A percentile compares a stretch with the other conserved stretches of the same genome.
These are phyloP conservation scores for Porites australiensis DNA, from an alignment of 64 coral and sea anemone species.

Conservation along the genomic window DNA sequence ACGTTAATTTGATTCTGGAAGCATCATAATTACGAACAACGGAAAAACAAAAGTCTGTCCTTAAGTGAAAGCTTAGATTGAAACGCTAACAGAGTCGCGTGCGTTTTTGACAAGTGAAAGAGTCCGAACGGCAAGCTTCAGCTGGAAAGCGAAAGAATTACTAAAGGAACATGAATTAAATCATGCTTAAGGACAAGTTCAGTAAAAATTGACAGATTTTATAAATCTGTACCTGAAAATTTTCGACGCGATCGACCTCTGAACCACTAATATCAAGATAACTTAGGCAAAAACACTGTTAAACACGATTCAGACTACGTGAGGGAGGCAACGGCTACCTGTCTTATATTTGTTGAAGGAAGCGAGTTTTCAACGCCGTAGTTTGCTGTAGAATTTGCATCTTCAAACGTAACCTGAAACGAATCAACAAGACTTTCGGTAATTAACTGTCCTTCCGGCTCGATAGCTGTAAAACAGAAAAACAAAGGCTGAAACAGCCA, in stretches of 20 bases:
- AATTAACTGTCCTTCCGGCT: not conserved
- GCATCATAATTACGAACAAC: not conserved
- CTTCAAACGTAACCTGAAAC: slow-evolving; percentile 31
- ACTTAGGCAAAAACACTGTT: too few species aligned
- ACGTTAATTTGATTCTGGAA: not conserved
- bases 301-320: too few species aligned
- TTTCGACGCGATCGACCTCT: too few species aligned
- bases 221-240: too few species aligned
- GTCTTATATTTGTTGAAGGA: not conserved
- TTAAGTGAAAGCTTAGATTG: not conserved
- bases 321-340: not conserved
- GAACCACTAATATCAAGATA: too few species aligned
- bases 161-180: not conserved
- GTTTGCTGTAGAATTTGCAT: not conserved
- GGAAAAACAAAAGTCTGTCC: not conserved
- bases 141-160: not conserved
- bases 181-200: too few species aligned
- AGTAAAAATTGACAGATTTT: too few species aligned
- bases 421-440: not conserved
- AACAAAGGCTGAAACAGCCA: too few species aligned
- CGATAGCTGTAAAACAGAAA: not conserved
- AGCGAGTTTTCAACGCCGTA: not conserved
- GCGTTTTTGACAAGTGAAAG: not conserved
- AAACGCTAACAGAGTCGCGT: not conserved
- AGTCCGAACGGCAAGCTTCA: not conserved